A percentile compares a stretch with the other conserved stretches of the same genome.
Evolutionary conservation across 1,140 invertebrate species (phyloP).

Genomic region (Laodelphax striatellus): DNA sequence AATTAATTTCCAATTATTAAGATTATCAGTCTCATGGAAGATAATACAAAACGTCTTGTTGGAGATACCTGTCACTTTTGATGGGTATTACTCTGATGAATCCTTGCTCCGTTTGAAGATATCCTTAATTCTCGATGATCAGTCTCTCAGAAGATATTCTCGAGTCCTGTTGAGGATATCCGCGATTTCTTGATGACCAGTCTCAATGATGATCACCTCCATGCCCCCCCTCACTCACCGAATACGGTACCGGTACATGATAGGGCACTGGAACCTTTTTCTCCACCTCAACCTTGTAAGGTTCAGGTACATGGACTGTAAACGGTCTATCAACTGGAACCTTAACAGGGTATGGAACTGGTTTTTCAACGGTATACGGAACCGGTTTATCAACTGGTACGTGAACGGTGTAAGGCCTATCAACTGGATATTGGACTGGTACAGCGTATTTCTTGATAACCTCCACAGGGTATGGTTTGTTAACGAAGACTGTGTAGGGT

Average conservation of each 20-base stretch:
- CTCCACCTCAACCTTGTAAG: constrained; percentile 51
- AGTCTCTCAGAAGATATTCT: too few relatives aligned
- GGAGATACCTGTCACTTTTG: too few relatives aligned
- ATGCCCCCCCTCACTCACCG: too few relatives aligned
- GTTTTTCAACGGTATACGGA: constrained; percentile 19
- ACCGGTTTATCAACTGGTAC: constrained; percentile 30
- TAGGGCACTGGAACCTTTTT: constrained; percentile 37
- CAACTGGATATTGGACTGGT: constrained; percentile 38
- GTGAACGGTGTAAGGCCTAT: constrained; percentile 42
- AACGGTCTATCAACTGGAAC: constrained; percentile 30
- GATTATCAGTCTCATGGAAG: too few relatives aligned
- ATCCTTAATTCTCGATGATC: too few relatives aligned
- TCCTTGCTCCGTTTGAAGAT: too few relatives aligned
- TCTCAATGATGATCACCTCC: too few relatives aligned
- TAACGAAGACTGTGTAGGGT: constrained; percentile 26
- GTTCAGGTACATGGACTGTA: constrained; percentile 43
- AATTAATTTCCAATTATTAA: too few relatives aligned
- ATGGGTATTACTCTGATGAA: too few relatives aligned
- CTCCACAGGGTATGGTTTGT: constrained; percentile 35
- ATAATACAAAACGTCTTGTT: too few relatives aligned
- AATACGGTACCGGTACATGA: constrained; percentile 11
- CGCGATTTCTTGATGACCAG: too few relatives aligned
- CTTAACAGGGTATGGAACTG: constrained; percentile 24
- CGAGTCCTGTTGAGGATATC: too few relatives aligned
- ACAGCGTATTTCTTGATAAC: constrained; percentile 55